Evolutionary conservation across 2,888 invertebrate species (phyloP), one percentile per base, ranked within the genome.

Genomic region (Oxycera nigricornis): DNA sequence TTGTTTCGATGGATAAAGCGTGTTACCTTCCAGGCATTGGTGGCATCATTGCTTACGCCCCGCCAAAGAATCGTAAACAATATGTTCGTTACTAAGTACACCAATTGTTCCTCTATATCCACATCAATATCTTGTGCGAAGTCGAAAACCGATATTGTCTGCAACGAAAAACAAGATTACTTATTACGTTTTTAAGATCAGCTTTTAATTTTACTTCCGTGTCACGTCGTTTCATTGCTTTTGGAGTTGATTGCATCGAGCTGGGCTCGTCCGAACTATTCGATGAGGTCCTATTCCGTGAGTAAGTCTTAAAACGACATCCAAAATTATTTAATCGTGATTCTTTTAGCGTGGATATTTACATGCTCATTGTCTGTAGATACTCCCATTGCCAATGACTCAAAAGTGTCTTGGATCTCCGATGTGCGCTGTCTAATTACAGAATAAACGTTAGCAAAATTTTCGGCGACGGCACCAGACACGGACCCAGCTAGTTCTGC

Each of bases 1-100:
- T n/a, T n/a, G n/a, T n/a, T n/a, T n/a, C n/a, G n/a, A n/a, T n/a
- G n/a, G n/a, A 31, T 2, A 65, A n/a, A 68, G 22, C 35, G 1
- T 4, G 6, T 78, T 78, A 87, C 87, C 84, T 87, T 88, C 89
- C 90, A 90, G 35, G 87, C 86, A 14, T 87, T 85, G 26, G 86
- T 85, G 78, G 86, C 86, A 26, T 88, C 87, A 61, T 88, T 88
- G 72, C 87, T 86, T 22, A 90, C 86, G 17, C 90, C 90, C 77
- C 88, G 86, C 90, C 90, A 90, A 80, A 89, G 86, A 0, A 90
- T 82, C 7, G 88, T 88, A 77, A 88, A 88, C 41, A 89, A 80
- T 59, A 88, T 86, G 78, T 89, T 88, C 1, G 88, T 86, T 7
- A 90, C 86, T 73, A 89, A 82, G 80, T 89, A 88, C 30, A 88